Conservation (phyloP, 2,888 invertebrate genomes). For the Acrobeloides nanus region DNA sequence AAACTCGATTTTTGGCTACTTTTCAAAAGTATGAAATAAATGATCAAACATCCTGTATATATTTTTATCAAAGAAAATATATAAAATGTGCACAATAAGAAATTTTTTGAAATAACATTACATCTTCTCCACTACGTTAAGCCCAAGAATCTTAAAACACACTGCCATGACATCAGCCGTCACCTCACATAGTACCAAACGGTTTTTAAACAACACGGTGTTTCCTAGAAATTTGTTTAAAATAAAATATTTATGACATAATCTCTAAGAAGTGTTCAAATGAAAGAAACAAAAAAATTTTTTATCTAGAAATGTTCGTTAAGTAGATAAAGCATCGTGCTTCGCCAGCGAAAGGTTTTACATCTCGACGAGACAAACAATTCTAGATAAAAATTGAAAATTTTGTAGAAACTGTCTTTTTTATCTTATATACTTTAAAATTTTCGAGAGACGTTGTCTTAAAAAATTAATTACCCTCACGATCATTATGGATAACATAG, state of each 20-base stretch:
- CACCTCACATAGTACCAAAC: conserved; percentile 83
- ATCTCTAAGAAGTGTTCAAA: conserved; percentile 2
- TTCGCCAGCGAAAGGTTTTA: too few relatives aligned
- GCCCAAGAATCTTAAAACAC: conserved; percentile 81
- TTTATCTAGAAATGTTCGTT: conserved; percentile 4
- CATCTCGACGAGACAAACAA: conserved; percentile 1
- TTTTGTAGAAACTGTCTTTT: not conserved
- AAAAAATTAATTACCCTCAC: conserved; percentile 53
- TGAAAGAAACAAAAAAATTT: conserved; percentile 7
- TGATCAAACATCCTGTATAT: too few relatives aligned
- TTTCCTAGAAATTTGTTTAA: conserved; percentile 40
- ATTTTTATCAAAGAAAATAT: too few relatives aligned
- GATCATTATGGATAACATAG: conserved; percentile 89
- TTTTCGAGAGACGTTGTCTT: too few relatives aligned
- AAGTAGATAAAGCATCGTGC: too few relatives aligned
- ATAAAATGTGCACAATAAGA: too few relatives aligned
- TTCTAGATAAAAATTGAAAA: too few relatives aligned
- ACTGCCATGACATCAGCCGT: conserved; percentile 78
- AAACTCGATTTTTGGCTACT: too few relatives aligned
- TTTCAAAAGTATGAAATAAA: too few relatives aligned
- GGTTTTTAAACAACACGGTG: conserved; percentile 59
- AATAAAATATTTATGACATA: too few relatives aligned
- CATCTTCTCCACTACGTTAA: conserved; percentile 85
- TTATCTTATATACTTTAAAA: too few relatives aligned
- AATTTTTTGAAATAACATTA: too few relatives aligned